Evolutionary conservation across 2,113 vertebrate genomes (phyloP).

Genomic region (Casuarius casuarius): DNA sequence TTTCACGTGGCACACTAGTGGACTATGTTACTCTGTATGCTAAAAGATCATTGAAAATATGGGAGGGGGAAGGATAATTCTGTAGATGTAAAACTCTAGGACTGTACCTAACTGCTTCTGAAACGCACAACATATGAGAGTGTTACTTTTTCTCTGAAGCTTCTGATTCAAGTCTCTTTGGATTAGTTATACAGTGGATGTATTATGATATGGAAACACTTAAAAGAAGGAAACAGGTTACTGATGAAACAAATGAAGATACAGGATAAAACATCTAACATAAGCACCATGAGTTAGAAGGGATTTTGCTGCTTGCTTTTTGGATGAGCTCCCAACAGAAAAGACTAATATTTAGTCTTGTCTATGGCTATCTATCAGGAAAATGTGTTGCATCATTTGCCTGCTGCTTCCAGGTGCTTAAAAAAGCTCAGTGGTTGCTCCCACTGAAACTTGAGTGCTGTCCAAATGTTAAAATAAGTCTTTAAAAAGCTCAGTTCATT

Average conservation of each 20-base stretch:
- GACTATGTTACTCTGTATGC: background rate
- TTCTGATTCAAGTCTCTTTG: background rate
- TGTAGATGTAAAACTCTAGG: accelerated
- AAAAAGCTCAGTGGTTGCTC: conserved; percentile 70
- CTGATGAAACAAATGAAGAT: conserved; percentile 17
- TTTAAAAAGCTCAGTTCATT: conserved; percentile 29
- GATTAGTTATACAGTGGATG: background rate
- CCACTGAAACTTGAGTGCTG: conserved; percentile 48
- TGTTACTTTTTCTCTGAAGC: background rate
- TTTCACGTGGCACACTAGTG: background rate
- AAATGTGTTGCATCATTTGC: conserved; percentile 71
- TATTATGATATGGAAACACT: background rate
- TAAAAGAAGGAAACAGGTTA: background rate
- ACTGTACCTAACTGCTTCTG: background rate
- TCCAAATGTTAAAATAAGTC: conserved; percentile 66
- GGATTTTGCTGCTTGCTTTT: conserved; percentile 36
- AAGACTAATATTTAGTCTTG: conserved; percentile 72
- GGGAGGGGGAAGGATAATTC: background rate
- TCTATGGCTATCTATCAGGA: conserved; percentile 65
- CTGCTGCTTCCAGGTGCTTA: conserved; percentile 75
- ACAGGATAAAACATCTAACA: conserved; percentile 3
- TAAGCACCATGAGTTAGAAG: conserved; percentile 10
- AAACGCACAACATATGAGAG: background rate
- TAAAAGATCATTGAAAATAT: background rate
- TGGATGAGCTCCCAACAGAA: conserved; percentile 54